Evolutionary conservation across 2,797 vertebrate species (phyloP).

Genomic region (Spatula versicolor): DNA sequence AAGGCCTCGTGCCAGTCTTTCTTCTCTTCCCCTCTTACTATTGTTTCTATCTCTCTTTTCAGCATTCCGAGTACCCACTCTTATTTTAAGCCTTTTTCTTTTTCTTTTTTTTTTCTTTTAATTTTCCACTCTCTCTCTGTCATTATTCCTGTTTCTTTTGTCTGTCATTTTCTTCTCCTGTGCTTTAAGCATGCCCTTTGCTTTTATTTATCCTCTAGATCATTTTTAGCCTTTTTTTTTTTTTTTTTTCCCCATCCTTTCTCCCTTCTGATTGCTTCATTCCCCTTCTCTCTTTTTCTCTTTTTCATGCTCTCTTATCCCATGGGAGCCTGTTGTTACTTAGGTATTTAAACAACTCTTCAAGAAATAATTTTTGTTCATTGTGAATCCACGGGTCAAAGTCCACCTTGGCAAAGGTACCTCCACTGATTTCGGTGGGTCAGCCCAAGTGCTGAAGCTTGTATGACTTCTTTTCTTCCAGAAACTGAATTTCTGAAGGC

Average conservation of each 20-base stretch:
- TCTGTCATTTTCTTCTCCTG: constrained; percentile 22
- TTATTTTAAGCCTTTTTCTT: background rate
- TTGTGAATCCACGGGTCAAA: background rate
- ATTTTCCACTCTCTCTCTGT: background rate
- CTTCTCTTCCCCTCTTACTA: background rate
- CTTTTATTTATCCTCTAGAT: constrained; percentile 42
- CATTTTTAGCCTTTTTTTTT: background rate
- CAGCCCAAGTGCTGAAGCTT: background rate
- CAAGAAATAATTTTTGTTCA: background rate
- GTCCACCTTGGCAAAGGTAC: background rate
- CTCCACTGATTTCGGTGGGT: background rate
- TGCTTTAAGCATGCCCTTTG: constrained; percentile 31
- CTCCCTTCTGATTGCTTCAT: background rate
- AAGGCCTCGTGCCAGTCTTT: background rate
- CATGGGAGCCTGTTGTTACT: background rate
- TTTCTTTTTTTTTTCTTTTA: background rate
- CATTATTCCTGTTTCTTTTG: background rate
- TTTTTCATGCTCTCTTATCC: background rate
- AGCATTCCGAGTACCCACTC: background rate
- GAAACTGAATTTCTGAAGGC: background rate
- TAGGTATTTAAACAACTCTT: background rate
- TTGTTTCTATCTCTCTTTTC: background rate
- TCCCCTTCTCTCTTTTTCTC: background rate
- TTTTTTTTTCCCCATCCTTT: background rate
- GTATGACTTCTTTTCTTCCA: background rate